Base-by-base conservation (phyloP, 2,888 invertebrate genomes). In the Himalopsyche anomala region DNA sequence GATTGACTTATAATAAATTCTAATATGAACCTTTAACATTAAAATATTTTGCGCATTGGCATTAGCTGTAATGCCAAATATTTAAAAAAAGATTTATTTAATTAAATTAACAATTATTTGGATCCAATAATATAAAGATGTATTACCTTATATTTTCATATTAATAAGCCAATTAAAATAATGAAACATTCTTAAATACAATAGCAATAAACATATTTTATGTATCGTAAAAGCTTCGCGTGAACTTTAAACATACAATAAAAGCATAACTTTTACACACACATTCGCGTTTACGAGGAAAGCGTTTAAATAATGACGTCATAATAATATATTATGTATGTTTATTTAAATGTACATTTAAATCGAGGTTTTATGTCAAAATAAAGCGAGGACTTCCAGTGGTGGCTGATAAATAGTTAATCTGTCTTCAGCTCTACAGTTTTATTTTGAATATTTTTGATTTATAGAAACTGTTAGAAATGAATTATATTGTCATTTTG, bases 241-340 rank as follows among this genome's bases (percentile, higher is more conserved):
- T 19, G 19, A 62, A 62, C 62, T 62, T 62, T 62, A 19, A 62
- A 28, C 62, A 62, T 62, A 19, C 28, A 62, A 62, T 62, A 62
- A 62, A 62, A 19, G 15, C 62, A 62, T 5, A 62, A 62, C 56
- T 19, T 62, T 19, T 62, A 28, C 62, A 62, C 62, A 56, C 56
- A 62, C 62, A 62, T 15, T 28, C 62, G 28, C 62, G 62, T 62
- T 62, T 19, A 62, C 62, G 62, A 62, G 62, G 62, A 62, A 62
- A 62, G 62, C 62, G n/a, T 19, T 62, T 62, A 62, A 62, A 62
- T 62, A 62, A 62, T 62, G 62, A 62, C 5, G 62, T 62, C 62
- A 62, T 62, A 62, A 28, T 19, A 62, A 62, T 62, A 62, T 62
- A 62, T 19, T 62, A 19, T 62, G 19, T 62, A 28, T 62, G 56